These are phyloP conservation scores for Pogona vitticeps DNA, from an alignment of 2,113 vertebrate species.

Conservation along the genomic window DNA sequence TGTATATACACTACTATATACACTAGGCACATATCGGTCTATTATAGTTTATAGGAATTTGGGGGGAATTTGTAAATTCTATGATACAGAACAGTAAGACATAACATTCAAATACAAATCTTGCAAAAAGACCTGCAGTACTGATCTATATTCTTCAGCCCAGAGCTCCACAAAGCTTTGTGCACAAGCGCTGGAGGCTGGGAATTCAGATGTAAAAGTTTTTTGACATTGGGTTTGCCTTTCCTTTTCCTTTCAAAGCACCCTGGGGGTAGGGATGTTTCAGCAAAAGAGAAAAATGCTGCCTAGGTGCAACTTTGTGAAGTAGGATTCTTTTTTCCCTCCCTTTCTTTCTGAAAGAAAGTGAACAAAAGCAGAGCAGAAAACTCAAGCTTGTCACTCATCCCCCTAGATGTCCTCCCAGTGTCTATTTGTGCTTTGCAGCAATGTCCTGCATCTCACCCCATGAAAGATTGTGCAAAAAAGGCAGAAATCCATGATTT, in stretches of 20 bases:
- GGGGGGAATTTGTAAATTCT: background rate
- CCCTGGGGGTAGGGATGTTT: background rate
- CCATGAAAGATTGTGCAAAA: background rate
- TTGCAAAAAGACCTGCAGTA: background rate
- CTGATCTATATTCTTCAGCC: background rate
- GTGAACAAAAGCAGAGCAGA: background rate
- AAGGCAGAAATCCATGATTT: background rate
- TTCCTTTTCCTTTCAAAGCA: slow-evolving; percentile 7
- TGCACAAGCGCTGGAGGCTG: background rate
- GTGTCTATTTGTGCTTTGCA: background rate
- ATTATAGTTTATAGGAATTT: background rate
- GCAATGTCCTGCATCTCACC: background rate
- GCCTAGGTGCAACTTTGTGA: background rate
- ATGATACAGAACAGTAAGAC: background rate
- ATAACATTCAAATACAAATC: background rate
- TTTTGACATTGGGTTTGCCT: slow-evolving; percentile 9
- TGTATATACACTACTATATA: too few species aligned
- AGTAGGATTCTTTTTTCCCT: background rate
- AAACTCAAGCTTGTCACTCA: background rate
- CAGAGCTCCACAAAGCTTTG: background rate
- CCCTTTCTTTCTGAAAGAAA: too few species aligned
- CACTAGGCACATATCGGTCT: too few species aligned
- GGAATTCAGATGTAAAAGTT: background rate
- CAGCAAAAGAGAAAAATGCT: background rate
- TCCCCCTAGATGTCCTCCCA: background rate